A percentile compares a stretch with the other conserved stretches of the same genome.
Evolutionary conservation across 2,888 invertebrate genomes (phyloP).

Genomic region (Xylota sylvarum): DNA sequence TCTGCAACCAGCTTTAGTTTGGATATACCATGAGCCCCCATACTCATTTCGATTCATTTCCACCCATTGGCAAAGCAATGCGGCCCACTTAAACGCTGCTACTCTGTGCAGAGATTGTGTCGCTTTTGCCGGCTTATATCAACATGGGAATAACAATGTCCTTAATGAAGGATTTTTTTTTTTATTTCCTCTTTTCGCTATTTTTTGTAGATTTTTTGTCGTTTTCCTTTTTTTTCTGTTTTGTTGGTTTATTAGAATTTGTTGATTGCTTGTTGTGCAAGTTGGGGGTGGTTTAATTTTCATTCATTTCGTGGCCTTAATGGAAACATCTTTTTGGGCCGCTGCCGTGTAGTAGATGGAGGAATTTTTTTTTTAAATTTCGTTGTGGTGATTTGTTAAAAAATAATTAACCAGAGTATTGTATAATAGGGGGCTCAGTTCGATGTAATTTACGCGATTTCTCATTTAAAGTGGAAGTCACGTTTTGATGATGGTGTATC

Average conservation of each 20-base stretch:
- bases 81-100: constrained; percentile 66
- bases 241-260: constrained; percentile 75
- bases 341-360: constrained; percentile 9
- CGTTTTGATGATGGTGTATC: constrained; percentile 37
- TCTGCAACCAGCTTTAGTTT: constrained; percentile 48
- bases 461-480: constrained; percentile 67
- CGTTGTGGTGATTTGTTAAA: constrained; percentile 56
- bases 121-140: constrained; percentile 70
- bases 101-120: constrained; percentile 62
- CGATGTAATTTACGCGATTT: constrained; percentile 48
- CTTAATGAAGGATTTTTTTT: constrained; percentile 73
- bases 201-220: constrained; percentile 45
- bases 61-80: constrained; percentile 18
- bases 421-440: constrained; percentile 29
- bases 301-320: constrained; percentile 53
- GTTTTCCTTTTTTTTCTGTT: constrained; percentile 22
- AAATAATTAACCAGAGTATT: constrained; percentile 66
- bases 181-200: constrained; percentile 21
- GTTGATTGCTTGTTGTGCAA: constrained; percentile 67
- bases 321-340: constrained; percentile 47
- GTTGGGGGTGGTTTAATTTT: constrained; percentile 17
- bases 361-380: constrained; percentile 33
- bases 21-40: background rate
- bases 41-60: constrained; percentile 48
- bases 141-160: constrained; percentile 75